Base-by-base conservation (phyloP, 2,888 invertebrate species). In the Pristionchus fissidentatus region DNA sequence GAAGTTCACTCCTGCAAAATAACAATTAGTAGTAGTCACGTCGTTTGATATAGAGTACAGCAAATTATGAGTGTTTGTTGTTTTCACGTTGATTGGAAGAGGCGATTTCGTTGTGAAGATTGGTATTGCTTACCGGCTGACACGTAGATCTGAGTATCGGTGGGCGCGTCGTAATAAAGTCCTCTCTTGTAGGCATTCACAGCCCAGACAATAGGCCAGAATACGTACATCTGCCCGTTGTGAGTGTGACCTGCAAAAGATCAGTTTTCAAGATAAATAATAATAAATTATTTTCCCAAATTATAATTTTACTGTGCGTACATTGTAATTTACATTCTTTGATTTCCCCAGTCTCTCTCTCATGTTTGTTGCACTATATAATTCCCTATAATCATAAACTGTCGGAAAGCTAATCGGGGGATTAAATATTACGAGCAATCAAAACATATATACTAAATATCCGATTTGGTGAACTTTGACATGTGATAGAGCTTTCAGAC, bases 191-290 rank as follows among this genome's bases (percentile, higher is more conserved):
- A 92, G 3, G 89, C 88, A 62, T 91, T 91, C 0, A 84, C 86
- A 29, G 90, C n/a, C 84, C 89, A 90, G 0, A 89, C 88, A 29
- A 92, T 83, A 5, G 91, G 91, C 70, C 87, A 87, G 46, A 90
- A 85, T 10, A 90, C 85, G 85, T 89, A 92, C 86, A 92, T 86
- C 83, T 92, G 92, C 8, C 92, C 92, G 43, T 85, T 90, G 80
- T 92, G 92, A 1, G 91, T 92, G 85, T 92, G 92, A 22, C 92
- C 91, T 88, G 83, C 60, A 88, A 35, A 35, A n/a, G n/a, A n/a
- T n/a, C n/a, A n/a, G n/a, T n/a, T n/a, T n/a, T n/a, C n/a, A n/a
- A 78, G 26, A 78, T 10, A 49, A 10, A 49, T 49, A n/a, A n/a
- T 32, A 75, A 15, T 75, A 32, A 29, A 41, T 1, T 78, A 35